Evolutionary conservation across 2,113 vertebrate genomes (phyloP), one percentile per base, ranked within the genome.

Genomic region (Coptodon rendalli): DNA sequence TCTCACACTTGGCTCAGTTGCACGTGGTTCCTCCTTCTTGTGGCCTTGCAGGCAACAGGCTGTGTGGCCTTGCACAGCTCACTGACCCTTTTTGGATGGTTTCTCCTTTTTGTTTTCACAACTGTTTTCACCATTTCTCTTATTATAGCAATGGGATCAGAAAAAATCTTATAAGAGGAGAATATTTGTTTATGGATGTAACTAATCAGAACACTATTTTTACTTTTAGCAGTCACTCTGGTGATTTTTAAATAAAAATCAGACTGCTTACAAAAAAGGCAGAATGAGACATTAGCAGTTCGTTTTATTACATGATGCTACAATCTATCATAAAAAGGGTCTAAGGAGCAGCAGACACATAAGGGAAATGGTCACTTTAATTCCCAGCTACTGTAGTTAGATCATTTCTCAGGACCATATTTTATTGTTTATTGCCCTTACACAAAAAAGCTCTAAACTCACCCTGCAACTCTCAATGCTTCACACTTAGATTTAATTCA

Each of bases 1-100:
- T 86, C 76, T 90, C 87, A 87, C 91, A 92, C 90, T 93, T 85
- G 80, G 87, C 87, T 87, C 84, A 84, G 89, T 86, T 87, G 91
- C 81, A 89, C 34, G 80, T 63, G 59, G 85, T 63, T 90, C 61
- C 68, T 81, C 86, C 90, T 83, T 71, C 81, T 76, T 40, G 36
- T 53, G 79, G 50, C 87, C 82, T 84, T 10, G 85, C 52, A 68
- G 87, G 83, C 48, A 84, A 76, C 54, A 86, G 83, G 45, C 68
- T 10, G 13, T 19, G n/a, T 78, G 81, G 84, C 93, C 84, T 68
- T 16, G 12, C 48, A 82, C 57, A 48, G 66, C 81, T 89, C 73
- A 93, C 82, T 85, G 81, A 87, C 63, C 87, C 86, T 92, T 89
- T 76, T 90, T 66, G 43, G 80, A 88, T 79, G 82, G 82, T 90